Conservation (phyloP, 53 echinoderm and acorn worm genomes). For the Apostichopus leukothele region DNA sequence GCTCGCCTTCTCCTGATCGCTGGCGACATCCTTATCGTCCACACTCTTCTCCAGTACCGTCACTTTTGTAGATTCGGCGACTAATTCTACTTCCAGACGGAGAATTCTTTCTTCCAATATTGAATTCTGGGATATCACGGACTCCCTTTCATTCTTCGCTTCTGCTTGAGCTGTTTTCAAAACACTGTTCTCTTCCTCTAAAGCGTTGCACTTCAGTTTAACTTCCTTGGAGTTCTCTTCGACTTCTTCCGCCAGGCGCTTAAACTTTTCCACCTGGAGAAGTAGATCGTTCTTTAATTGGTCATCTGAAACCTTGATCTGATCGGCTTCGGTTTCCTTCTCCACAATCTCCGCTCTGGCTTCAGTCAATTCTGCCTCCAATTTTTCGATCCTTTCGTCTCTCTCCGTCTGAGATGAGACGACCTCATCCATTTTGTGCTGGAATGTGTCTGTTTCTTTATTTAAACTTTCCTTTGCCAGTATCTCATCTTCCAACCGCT, state of each 20-base stretch:
- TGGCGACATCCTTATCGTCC: constrained; percentile 45
- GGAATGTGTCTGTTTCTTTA: constrained; percentile 8
- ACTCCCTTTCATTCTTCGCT: constrained; percentile 35
- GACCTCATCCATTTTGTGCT: constrained; percentile 8
- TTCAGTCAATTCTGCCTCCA: not conserved
- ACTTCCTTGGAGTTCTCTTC: not conserved
- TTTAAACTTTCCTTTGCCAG: constrained; percentile 23
- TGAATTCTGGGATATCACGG: constrained; percentile 20
- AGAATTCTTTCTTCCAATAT: constrained; percentile 19
- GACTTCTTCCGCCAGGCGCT: not conserved
- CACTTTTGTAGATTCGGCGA: constrained; percentile 23
- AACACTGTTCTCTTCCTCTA: not conserved
- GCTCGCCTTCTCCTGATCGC: not conserved
- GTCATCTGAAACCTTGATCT: not conserved
- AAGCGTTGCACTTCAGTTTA: not conserved
- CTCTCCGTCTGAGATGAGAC: not conserved
- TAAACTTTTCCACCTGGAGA: constrained; percentile 6
- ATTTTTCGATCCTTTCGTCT: not conserved
- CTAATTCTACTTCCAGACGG: constrained; percentile 35
- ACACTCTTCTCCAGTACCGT: constrained; percentile 53
- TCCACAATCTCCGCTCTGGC: not conserved
- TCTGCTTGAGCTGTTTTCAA: constrained; percentile 8
- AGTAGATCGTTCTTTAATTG: constrained; percentile 6
- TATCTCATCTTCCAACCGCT: constrained; percentile 31
- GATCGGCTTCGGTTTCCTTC: constrained; percentile 7